A percentile compares a stretch with the other conserved stretches of the same genome.
These are phyloP conservation scores for Phataginus tricuspis DNA, from an alignment of 2,797 vertebrate genomes.

Conservation along the genomic window DNA sequence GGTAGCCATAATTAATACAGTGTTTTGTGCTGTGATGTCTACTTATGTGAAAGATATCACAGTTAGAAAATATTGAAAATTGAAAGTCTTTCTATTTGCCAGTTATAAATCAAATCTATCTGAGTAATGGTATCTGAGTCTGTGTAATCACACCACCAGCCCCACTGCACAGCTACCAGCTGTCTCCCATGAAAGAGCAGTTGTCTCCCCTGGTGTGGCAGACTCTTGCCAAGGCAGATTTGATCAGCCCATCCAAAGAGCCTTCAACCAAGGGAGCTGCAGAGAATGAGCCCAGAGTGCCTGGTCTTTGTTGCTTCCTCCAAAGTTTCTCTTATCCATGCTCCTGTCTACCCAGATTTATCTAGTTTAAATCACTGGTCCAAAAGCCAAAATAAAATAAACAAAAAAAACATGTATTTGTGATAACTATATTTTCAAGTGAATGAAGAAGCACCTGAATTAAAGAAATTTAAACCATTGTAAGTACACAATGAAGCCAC, in stretches of 20 bases:
- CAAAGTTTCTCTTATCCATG: background rate
- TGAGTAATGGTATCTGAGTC: background rate
- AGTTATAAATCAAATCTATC: constrained; percentile 48
- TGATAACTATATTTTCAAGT: constrained; percentile 39
- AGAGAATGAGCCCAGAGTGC: background rate
- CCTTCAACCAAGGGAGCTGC: background rate
- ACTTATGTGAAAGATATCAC: background rate
- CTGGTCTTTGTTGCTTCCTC: background rate
- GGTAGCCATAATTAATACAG: background rate
- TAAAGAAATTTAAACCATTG: constrained; percentile 12
- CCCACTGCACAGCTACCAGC: background rate
- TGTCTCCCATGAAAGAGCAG: background rate
- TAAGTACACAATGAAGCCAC: background rate
- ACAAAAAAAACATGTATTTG: background rate
- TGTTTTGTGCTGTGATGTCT: background rate
- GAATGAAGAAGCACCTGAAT: background rate
- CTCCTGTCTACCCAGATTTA: background rate
- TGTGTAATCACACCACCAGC: background rate
- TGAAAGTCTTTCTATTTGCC: background rate
- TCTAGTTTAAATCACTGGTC: background rate
- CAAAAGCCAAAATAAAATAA: constrained; percentile 31
- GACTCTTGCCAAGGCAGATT: constrained; percentile 17
- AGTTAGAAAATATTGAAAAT: background rate
- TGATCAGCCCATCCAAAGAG: background rate
- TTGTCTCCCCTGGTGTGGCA: background rate